Evolutionary conservation across 2,113 vertebrate species (phyloP).

Genomic region (Scomber colias): DNA sequence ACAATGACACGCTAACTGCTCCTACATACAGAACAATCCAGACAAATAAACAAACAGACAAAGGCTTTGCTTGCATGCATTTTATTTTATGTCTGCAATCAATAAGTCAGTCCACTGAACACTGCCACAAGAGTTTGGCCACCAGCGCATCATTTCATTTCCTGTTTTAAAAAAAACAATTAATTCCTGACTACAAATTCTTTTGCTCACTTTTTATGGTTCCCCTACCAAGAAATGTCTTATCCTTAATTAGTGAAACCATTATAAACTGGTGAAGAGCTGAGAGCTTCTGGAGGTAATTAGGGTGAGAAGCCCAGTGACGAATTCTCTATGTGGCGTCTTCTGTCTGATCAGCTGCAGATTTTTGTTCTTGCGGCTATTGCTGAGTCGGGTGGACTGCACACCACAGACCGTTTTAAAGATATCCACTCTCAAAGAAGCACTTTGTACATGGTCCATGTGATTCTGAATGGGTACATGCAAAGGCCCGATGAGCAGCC

Average conservation of each 20-base stretch:
- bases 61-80: neutral
- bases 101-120: constrained; percentile 9
- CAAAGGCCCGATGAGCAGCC: constrained; percentile 36
- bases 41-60: neutral
- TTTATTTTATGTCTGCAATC: constrained; percentile 11
- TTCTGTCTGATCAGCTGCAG: constrained; percentile 66
- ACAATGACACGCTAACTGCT: neutral
- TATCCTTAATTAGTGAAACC: constrained; percentile 42
- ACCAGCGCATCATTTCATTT: constrained; percentile 35
- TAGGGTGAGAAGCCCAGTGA: constrained; percentile 45
- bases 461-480: constrained; percentile 43
- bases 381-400: constrained; percentile 63
- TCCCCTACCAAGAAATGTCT: constrained; percentile 33
- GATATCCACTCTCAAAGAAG: constrained; percentile 48
- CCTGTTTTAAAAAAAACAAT: constrained; percentile 47
- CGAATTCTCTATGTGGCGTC: constrained; percentile 48
- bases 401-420: constrained; percentile 57
- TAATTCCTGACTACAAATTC: constrained; percentile 48
- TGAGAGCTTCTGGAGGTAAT: constrained; percentile 59
- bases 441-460: constrained; percentile 57
- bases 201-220: constrained; percentile 42
- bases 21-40: neutral
- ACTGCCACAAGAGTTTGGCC: constrained; percentile 23
- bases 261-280: constrained; percentile 43
- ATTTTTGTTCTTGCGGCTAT: constrained; percentile 52